Percentiles rank a stretch among this genome's conserved stretches.
Evolutionary conservation across 2,113 vertebrate species (phyloP).

Genomic region (Nyctibius bracteatus): DNA sequence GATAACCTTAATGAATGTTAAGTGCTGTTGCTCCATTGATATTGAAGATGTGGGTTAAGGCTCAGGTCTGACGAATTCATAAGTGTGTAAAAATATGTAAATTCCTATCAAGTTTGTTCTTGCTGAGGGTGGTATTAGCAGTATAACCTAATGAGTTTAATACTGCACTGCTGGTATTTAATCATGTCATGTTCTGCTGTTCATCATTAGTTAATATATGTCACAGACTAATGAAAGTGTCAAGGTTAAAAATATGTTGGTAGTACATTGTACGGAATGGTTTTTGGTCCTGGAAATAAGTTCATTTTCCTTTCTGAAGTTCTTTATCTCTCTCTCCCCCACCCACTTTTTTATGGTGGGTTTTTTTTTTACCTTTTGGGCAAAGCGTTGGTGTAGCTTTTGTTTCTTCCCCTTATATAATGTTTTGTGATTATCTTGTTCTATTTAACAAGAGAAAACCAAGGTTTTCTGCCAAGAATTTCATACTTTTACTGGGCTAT

Average conservation of each 20-base stretch:
- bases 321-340: neutral
- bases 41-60: neutral
- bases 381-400: neutral
- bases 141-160: conserved; percentile 45
- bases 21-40: neutral
- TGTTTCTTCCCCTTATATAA: neutral
- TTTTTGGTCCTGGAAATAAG: neutral
- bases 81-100: neutral
- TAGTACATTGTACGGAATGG: neutral
- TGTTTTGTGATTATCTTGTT: neutral
- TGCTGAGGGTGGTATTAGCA: neutral
- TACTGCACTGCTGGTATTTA: conserved; percentile 16
- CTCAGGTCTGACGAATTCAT: neutral
- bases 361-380: neutral
- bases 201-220: conserved; percentile 44
- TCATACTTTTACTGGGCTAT: neutral
- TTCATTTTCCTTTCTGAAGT: neutral
- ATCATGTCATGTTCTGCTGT: conserved; percentile 49
- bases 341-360: too few relatives aligned
- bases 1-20: neutral
- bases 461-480: neutral
- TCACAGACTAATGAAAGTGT: conserved; percentile 57
- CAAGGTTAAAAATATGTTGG: conserved; percentile 49
- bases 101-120: neutral
- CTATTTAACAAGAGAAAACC: neutral